Base-by-base conservation (phyloP, 2,888 invertebrate species). In the Synergus japonicus region DNA sequence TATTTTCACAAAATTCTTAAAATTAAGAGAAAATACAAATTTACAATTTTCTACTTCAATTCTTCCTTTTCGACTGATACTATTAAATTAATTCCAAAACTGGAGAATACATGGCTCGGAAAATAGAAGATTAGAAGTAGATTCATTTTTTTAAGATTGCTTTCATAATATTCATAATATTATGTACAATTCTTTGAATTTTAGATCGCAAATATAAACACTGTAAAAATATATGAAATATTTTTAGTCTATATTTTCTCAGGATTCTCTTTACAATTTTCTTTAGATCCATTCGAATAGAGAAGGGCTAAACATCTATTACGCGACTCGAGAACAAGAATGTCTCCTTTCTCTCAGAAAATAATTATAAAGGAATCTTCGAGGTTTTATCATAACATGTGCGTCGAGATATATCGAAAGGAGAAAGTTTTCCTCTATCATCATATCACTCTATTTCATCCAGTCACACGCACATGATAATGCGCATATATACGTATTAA, bases 401-500 rank as follows among this genome's bases (percentile, higher is more conserved):
- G 73, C 49, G 73, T 73, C 18, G 37, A n/a, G 54, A 73, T 73
- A 54, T 54, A 73, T 73, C 37, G 73, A 73, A 73, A 49, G 49
- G 73, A 54, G 73, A 73, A 73, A 73, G 73, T 73, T 73, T 58
- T 41, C 54, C 10, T 73, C 73, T 73, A 73, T 73, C 37, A 67
- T 79, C 73, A 73, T 63, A 73, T 63, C 67, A 65, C 29, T 67
- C 66, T 76, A 76, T 44, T 82, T 83, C 82, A 80, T 64, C 63
- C 41, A 78, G 77, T 84, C 83, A 81, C 82, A 82, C 80, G 82
- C 78, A 83, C 82, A 78, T 82, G 78, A 84, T 80, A 79, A 76
- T 79, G 69, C 79, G 73, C 82, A 76, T 80, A 84, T 85, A 79
- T 82, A 81, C 83, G 81, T 83, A 78, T 81, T 81, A 77, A 81